Evolutionary conservation across 2,113 vertebrate species (phyloP).

Genomic region (Lipophrys pholis): DNA sequence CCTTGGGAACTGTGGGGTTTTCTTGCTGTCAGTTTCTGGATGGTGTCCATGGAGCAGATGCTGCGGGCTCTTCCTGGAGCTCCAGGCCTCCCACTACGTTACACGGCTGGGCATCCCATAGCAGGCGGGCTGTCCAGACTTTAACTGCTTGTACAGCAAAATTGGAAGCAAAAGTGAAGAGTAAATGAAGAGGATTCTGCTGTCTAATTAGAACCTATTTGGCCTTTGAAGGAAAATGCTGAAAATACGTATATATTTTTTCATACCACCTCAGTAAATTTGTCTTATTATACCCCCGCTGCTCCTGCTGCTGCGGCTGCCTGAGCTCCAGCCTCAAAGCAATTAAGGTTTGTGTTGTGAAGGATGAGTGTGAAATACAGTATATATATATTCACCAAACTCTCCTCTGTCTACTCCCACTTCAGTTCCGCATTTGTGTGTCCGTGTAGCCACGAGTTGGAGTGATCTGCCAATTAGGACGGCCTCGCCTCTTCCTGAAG

Average conservation of each 20-base stretch:
- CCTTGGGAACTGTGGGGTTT: conserved; percentile 48
- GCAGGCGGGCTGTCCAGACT: conserved; percentile 37
- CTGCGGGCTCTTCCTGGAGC: conserved; percentile 53
- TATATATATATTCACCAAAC: conserved; percentile 6
- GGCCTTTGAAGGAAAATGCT: conserved; percentile 42
- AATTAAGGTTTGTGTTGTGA: conserved; percentile 50
- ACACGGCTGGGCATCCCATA: conserved; percentile 29
- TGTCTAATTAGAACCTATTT: conserved; percentile 52
- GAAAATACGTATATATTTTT: conserved; percentile 4
- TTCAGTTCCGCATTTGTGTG: conserved; percentile 20
- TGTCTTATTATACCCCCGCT: conserved; percentile 14
- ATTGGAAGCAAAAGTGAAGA: conserved; percentile 22
- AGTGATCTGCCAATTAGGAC: conserved; percentile 64
- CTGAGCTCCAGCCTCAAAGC: conserved; percentile 44
- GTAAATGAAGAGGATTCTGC: conserved; percentile 23
- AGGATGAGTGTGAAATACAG: conserved; percentile 49
- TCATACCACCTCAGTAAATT: conserved; percentile 25
- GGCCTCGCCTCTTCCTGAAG: conserved; percentile 28
- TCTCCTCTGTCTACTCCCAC: conserved; percentile 18
- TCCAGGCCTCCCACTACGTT: conserved; percentile 35
- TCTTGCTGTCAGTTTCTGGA: conserved; percentile 63
- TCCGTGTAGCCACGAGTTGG: conserved; percentile 1
- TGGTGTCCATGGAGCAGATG: conserved; percentile 69
- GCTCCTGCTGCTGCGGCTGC: neutral
- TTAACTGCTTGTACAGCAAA: conserved; percentile 46